A percentile compares a stretch with the other conserved stretches of the same genome.
Conservation (phyloP, 2,888 invertebrate species). For the Steinernema hermaphroditum region DNA sequence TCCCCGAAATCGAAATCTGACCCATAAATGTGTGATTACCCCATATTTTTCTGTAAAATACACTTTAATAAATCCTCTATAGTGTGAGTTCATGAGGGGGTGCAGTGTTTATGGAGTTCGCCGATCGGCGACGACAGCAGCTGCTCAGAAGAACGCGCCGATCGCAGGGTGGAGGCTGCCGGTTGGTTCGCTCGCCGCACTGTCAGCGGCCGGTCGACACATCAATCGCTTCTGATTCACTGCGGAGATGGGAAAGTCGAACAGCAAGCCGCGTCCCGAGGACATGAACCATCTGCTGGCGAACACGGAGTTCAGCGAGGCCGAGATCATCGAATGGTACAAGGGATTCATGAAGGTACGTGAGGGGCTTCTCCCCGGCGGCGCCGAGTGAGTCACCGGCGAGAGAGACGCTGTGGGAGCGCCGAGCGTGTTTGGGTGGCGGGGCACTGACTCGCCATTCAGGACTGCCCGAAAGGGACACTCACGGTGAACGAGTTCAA, state of each 20-base stretch:
- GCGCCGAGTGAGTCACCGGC: background rate
- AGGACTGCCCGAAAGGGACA: slow-evolving; percentile 67
- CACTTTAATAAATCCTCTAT: slow-evolving; percentile 27
- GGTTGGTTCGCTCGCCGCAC: background rate
- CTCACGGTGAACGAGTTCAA: slow-evolving; percentile 67
- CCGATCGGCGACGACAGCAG: slow-evolving; percentile 18
- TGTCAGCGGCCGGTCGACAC: background rate
- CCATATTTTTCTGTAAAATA: slow-evolving; percentile 24
- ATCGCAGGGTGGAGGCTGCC: background rate
- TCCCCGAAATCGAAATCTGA: background rate
- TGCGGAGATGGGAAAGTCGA: slow-evolving; percentile 58
- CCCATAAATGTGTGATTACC: background rate
- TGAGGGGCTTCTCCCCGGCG: slow-evolving; percentile 41
- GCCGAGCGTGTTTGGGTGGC: background rate
- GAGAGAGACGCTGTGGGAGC: background rate
- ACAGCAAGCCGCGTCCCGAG: slow-evolving; percentile 72
- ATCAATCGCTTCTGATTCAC: slow-evolving; percentile 3
- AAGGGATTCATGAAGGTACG: slow-evolving; percentile 93
- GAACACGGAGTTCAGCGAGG: slow-evolving; percentile 96
- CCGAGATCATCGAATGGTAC: slow-evolving; percentile 99
- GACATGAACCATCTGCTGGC: slow-evolving; percentile 97
- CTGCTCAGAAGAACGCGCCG: background rate
- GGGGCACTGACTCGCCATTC: background rate
- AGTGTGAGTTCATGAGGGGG: background rate
- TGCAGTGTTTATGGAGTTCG: background rate